Conservation (phyloP, 2,888 invertebrate species). For the Hyalella azteca region DNA sequence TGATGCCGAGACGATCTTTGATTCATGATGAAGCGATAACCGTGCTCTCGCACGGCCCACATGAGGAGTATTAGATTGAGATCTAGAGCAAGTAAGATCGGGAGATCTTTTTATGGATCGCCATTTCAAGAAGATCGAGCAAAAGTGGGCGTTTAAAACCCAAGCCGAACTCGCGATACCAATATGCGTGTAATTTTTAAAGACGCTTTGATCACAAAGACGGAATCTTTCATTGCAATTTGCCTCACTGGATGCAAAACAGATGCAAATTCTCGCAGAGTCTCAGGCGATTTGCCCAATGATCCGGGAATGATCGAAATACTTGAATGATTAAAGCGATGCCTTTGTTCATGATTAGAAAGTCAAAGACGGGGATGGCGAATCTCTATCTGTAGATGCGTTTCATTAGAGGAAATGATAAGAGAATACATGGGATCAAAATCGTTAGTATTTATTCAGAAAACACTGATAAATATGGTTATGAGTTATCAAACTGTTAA, state of each 20-base stretch:
- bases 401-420: no score
- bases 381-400: no score
- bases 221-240: neutral
- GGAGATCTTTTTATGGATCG: neutral
- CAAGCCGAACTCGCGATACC: neutral
- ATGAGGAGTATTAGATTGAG: neutral
- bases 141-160: neutral
- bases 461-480: no score
- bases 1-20: neutral
- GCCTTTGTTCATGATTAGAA: no score
- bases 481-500: no score
- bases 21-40: neutral
- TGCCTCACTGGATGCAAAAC: neutral
- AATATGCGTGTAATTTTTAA: conserved; percentile 20
- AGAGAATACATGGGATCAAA: no score
- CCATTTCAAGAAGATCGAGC: neutral
- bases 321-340: no score
- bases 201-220: neutral
- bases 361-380: no score
- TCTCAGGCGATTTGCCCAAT: neutral
- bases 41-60: neutral
- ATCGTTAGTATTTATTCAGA: no score
- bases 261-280: neutral
- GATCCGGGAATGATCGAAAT: no score
- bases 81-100: neutral